These are phyloP conservation scores for Penaeus monodon DNA, from an alignment of 2,888 invertebrate genomes.

Conservation along the genomic window DNA sequence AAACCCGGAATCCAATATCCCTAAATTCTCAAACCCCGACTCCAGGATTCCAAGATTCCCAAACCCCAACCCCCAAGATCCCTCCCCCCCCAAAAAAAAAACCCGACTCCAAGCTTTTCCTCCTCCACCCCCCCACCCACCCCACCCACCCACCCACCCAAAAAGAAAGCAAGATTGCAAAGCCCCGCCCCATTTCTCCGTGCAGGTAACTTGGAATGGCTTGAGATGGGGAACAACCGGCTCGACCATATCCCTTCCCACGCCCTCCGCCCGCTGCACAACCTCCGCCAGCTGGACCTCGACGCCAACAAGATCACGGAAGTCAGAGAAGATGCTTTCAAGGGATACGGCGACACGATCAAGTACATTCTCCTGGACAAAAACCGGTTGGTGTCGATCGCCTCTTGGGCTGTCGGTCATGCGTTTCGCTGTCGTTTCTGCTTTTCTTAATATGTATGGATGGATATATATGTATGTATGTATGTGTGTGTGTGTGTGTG, in stretches of 20 bases:
- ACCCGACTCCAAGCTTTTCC: neutral
- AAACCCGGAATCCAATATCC: too few relatives aligned
- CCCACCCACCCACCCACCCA: neutral
- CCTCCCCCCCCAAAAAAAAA: too few relatives aligned
- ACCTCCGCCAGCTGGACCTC: constrained; percentile 87
- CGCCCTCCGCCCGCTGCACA: constrained; percentile 84
- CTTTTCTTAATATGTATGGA: too few relatives aligned
- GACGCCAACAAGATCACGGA: constrained; percentile 88
- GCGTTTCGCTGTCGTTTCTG: too few relatives aligned
- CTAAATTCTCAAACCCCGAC: too few relatives aligned
- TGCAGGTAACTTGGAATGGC: constrained; percentile 88
- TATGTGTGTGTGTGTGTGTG: neutral
- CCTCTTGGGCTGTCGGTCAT: neutral
- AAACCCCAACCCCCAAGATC: too few relatives aligned
- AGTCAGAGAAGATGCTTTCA: constrained; percentile 87
- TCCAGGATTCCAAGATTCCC: too few relatives aligned
- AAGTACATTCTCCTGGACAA: constrained; percentile 92
- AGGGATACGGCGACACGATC: constrained; percentile 89
- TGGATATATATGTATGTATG: too few relatives aligned
- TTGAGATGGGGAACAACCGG: constrained; percentile 89
- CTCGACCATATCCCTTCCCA: constrained; percentile 79
- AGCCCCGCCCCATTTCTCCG: constrained; percentile 64
- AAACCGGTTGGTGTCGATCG: constrained; percentile 80
- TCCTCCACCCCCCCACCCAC: neutral
- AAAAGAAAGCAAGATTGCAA: neutral